Conservation (phyloP, 2,113 vertebrate genomes). For the Passer domesticus region DNA sequence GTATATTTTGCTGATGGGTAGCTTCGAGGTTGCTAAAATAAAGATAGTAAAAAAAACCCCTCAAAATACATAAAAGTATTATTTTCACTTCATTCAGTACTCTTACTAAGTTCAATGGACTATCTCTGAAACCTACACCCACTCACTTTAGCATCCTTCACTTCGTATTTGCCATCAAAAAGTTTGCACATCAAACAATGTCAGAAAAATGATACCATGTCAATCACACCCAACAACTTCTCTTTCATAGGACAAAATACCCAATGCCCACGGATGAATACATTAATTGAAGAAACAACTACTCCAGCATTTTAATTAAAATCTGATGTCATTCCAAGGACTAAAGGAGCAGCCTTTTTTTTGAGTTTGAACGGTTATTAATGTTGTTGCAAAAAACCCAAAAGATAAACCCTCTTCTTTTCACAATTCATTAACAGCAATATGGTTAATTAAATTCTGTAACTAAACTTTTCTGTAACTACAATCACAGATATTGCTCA, state of each 20-base stretch:
- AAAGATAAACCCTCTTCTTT: background rate
- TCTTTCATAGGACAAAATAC: background rate
- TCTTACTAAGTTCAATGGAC: background rate
- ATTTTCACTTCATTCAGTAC: background rate
- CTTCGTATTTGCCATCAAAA: background rate
- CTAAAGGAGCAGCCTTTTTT: background rate
- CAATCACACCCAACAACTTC: background rate
- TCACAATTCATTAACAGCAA: background rate
- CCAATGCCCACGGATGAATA: background rate
- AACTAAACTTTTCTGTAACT: background rate
- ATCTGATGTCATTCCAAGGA: background rate
- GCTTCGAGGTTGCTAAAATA: slow-evolving; percentile 80
- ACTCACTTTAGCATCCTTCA: background rate
- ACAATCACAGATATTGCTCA: background rate
- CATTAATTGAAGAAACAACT: background rate
- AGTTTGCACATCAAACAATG: background rate
- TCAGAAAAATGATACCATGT: background rate
- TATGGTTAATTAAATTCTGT: background rate
- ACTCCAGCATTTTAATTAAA: background rate
- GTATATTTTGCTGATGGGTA: slow-evolving; percentile 82
- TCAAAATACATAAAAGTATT: background rate
- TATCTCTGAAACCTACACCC: background rate
- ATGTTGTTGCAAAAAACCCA: background rate
- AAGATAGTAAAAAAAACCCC: background rate
- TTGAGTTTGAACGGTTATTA: background rate